These are phyloP conservation scores for Amaurobius ferox DNA, from an alignment of 2,888 invertebrate genomes.

Conservation along the genomic window DNA sequence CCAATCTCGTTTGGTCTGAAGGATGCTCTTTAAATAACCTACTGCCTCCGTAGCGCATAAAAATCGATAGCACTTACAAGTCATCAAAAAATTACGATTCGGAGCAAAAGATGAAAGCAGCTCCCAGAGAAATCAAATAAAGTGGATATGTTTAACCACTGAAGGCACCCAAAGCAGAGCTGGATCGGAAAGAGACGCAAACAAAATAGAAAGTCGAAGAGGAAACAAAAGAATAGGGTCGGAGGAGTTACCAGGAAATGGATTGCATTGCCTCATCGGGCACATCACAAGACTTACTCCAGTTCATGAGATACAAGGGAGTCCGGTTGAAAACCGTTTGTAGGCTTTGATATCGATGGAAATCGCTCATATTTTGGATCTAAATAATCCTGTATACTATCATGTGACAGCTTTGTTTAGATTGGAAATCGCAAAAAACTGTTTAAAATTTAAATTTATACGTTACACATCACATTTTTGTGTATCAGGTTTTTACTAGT, in stretches of 20 bases:
- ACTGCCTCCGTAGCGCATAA: not conserved
- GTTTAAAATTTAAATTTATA: too few relatives aligned
- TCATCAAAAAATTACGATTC: conserved; percentile 55
- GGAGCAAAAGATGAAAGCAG: conserved; percentile 21
- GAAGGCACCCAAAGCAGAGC: not conserved
- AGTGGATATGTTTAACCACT: conserved; percentile 8
- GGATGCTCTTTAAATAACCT: not conserved
- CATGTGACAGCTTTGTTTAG: too few relatives aligned
- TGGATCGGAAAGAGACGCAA: not conserved
- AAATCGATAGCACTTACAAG: conserved; percentile 38
- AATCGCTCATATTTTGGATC: too few relatives aligned
- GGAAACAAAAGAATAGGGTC: not conserved
- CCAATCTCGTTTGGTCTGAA: not conserved
- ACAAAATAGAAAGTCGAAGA: conserved; percentile 3
- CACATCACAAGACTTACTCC: not conserved
- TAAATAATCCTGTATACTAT: too few relatives aligned
- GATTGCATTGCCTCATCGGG: conserved; percentile 1
- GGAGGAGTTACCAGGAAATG: conserved; percentile 1
- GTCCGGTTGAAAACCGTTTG: not conserved
- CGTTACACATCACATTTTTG: too few relatives aligned
- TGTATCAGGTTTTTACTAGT: too few relatives aligned
- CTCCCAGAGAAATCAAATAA: conserved; percentile 30
- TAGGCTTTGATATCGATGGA: not conserved
- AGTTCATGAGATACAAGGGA: too few relatives aligned
- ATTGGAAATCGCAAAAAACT: too few relatives aligned